Evolutionary conservation across 1,140 invertebrate species (phyloP), one percentile per base, ranked within the genome.

Genomic region (Wiebesia pumilae): DNA sequence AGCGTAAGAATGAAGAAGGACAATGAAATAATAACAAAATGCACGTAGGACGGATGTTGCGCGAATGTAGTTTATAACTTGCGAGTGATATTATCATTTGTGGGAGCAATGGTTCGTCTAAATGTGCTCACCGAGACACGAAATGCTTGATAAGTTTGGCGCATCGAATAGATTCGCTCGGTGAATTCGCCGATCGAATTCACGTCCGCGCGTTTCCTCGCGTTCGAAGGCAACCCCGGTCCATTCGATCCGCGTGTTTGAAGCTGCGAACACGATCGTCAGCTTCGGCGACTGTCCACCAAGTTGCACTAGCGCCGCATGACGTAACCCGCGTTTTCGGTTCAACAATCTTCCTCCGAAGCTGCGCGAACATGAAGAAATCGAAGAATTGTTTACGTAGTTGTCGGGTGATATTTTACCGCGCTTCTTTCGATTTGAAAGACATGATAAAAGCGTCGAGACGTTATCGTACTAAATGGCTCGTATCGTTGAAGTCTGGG

Each of bases 171-270:
- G 19, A 14, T 54, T 54, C 2, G 2, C 10, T 54, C 51, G 9
- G 51, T 12, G 43, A 47, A 47, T 47, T 47, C 43, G 43, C n/a
- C n/a, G 43, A 47, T 47, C 12, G 43, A 2, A 16, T 30, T n/a
- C 43, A 6, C 87, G 73, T 77, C 88, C 71, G 84, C 87, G 88
- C 85, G 82, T 89, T 88, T 89, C 89, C 88, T 87, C 88, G 87
- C 87, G 54, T 83, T 87, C 73, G 43, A 47, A 51, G n/a, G 7
- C 40, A 38, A 87, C 88, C 87, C 80, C 38, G 7, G 19, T 19
- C 19, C 16, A 79, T 43, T 75, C 33, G n/a, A 51, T 33, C 40
- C 21, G 3, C 27, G 40, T 19, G 58, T 62, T 62, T 10, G 3
- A 24, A 62, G 35, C 27, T 47, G 27, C n/a, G 51, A 33, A 27